These are phyloP conservation scores for Planiliza haematocheilus DNA, from an alignment of 2,113 vertebrate species.

Conservation along the genomic window DNA sequence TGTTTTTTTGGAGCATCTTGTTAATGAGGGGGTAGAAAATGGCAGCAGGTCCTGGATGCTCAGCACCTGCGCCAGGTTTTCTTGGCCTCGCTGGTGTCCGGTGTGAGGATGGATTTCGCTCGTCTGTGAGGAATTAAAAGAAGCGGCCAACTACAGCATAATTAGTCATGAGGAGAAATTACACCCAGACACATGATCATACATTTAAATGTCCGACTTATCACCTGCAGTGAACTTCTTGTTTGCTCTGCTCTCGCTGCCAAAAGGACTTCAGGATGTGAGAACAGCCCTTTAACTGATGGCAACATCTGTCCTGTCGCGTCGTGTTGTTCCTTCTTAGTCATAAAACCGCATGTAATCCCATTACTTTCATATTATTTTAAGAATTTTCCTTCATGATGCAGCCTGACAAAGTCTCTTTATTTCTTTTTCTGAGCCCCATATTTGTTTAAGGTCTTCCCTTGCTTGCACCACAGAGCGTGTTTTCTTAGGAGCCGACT, in stretches of 20 bases:
- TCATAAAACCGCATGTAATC: not conserved
- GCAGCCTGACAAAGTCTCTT: not conserved
- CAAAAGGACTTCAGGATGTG: conserved; percentile 21
- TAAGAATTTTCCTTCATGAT: not conserved
- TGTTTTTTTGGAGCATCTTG: conserved; percentile 8
- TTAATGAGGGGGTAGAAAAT: conserved; percentile 10
- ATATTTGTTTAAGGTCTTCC: not conserved
- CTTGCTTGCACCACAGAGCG: not conserved
- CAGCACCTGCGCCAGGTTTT: conserved; percentile 46
- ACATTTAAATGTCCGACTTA: conserved; percentile 16
- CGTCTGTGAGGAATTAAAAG: conserved; percentile 7
- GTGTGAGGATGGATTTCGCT: conserved; percentile 13
- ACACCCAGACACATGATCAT: conserved; percentile 6
- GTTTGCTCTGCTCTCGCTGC: conserved; percentile 9
- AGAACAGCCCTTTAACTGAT: not conserved
- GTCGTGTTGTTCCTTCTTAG: too few relatives aligned
- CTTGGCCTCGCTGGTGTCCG: not conserved
- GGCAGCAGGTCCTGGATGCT: conserved; percentile 9
- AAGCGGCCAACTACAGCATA: conserved; percentile 27
- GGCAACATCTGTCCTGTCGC: conserved; percentile 10
- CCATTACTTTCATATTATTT: not conserved
- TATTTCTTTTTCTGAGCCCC: not conserved
- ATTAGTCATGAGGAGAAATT: conserved; percentile 34
- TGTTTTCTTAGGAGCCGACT: too few relatives aligned
- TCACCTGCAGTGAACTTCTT: conserved; percentile 6